A percentile compares a stretch with the other conserved stretches of the same genome.
These are phyloP conservation scores for Potamilus streckersoni DNA, from an alignment of 1,140 invertebrate species.

Conservation along the genomic window DNA sequence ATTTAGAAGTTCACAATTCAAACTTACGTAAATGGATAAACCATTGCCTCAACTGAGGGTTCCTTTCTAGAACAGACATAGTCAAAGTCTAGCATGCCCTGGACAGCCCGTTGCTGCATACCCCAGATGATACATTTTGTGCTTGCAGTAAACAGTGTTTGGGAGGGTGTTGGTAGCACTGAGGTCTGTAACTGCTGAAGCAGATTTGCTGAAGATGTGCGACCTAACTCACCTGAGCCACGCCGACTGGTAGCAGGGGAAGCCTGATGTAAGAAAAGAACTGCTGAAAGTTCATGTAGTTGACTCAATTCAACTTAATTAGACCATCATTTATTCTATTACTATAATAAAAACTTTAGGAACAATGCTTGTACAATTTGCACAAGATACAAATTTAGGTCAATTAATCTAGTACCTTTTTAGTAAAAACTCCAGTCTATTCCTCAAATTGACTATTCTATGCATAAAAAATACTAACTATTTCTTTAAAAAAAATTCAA, in stretches of 20 bases:
- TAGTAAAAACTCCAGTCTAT: too few relatives aligned
- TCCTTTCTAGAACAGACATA: slow-evolving; percentile 94
- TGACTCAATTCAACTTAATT: too few relatives aligned
- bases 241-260: slow-evolving; percentile 48
- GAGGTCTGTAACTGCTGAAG: neutral
- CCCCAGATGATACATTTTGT: slow-evolving; percentile 99
- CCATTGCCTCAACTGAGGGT: slow-evolving; percentile 89
- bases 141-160: slow-evolving; percentile 77
- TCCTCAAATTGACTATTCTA: too few relatives aligned
- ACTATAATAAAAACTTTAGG: too few relatives aligned
- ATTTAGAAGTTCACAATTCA: neutral
- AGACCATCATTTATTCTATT: too few relatives aligned
- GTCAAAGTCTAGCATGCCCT: slow-evolving; percentile 98
- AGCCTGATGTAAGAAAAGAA: slow-evolving; percentile 32
- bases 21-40: slow-evolving; percentile 85
- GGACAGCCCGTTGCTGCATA: slow-evolving; percentile 98
- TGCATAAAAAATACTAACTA: too few relatives aligned
- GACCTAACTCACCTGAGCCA: slow-evolving; percentile 34
- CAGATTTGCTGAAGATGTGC: slow-evolving; percentile 1
- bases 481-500: too few relatives aligned
- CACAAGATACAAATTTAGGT: too few relatives aligned
- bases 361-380: too few relatives aligned
- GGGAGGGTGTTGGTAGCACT: slow-evolving; percentile 1
- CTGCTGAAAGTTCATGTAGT: neutral
- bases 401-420: too few relatives aligned